Evolutionary conservation across 2,113 vertebrate genomes (phyloP), one percentile per base, ranked within the genome.

Genomic region (Stigmatopora argus): DNA sequence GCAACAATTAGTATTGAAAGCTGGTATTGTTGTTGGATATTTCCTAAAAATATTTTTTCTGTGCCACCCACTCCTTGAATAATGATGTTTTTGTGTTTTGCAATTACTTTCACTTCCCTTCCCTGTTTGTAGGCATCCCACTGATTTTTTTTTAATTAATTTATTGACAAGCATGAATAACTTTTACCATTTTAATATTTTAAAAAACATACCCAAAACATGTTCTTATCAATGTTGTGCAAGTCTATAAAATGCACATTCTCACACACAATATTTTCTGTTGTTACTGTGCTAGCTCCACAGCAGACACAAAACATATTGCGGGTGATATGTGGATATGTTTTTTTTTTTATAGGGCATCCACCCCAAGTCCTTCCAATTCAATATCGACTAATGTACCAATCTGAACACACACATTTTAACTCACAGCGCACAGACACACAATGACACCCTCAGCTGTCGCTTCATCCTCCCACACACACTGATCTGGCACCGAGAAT

Each of bases 131-230:
- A 35, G 55, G 19, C 61, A 66, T 13, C 47, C 55, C 45, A 62
- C 31, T 1, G 0, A 17, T 38, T 74, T 56, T 35, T 13, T 4
- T 49, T 17, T 15, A 3, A 10, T 58, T 26, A 5, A 14, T 17
- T 47, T 62, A 23, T 64, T 31, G 26, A 31, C 26, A 31, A 31
- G 26, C 26, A 31, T 31, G 26, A 31, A 31, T 31, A 31, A 31
- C n/a, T 23, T 61, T 64, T 38, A 44, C 69, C 64, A 66, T 58
- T 61, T 78, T 46, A 63, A 2, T 74, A 26, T 67, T 61, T 57
- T 55, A 62, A 66, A 56, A 10, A 41, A 26, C 49, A 34, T 15
- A 17, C 44, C 7, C 17, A 44, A 21, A 26, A 41, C 23, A 64
- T 19, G 63, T 26, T 23, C 64, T 53, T n/a, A 6, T 48, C 19